Evolutionary conservation across 2,113 vertebrate species (phyloP), one percentile per base, ranked within the genome.

Genomic region (Chunga burmeisteri): DNA sequence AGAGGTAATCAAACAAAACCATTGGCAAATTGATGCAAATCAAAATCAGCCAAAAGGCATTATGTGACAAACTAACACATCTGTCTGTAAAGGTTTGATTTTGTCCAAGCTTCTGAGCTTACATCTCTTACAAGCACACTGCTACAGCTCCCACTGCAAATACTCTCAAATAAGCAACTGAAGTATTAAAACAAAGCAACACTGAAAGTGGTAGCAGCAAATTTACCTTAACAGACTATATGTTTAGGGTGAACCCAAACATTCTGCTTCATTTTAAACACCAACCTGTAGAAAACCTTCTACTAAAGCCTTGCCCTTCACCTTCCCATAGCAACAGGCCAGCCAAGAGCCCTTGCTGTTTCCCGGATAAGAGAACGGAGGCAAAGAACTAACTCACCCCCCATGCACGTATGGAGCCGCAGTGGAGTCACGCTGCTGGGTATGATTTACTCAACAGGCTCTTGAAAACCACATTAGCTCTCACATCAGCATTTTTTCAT

Each of bases 1-100:
- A 72, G 70, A 86, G 90, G 38, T 6, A 93, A 80, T 82, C 86
- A 92, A 94, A 94, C 75, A 88, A 14, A 86, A 82, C 0, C 71
- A 66, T 66, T 38, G 82, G 75, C 82, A 83, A 94, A 92, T 93
- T 71, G 0, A 94, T 95, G 80, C 88, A 80, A 95, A 96, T 77
- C 67, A 36, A 61, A 80, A 49, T 1, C 53, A 65, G 62, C 79
- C 95, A 62, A 70, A 5, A 86, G 78, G 66, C 93, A 92, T 12
- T 44, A 1, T 19, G 66, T 20, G 50, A 52, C 88, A 46, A 56
- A 56, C 46, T 18, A 61, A 36, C 36, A 59, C 59, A 11, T 13
- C 62, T 2, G 0, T 38, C 78, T 1, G 2, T 34, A 70, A 73
- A 61, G 38, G 62, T 7, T n/a, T 73, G 74, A 4, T 53, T 92